Conservation (phyloP, 2,797 vertebrate genomes). For the Chelon labrosus region DNA sequence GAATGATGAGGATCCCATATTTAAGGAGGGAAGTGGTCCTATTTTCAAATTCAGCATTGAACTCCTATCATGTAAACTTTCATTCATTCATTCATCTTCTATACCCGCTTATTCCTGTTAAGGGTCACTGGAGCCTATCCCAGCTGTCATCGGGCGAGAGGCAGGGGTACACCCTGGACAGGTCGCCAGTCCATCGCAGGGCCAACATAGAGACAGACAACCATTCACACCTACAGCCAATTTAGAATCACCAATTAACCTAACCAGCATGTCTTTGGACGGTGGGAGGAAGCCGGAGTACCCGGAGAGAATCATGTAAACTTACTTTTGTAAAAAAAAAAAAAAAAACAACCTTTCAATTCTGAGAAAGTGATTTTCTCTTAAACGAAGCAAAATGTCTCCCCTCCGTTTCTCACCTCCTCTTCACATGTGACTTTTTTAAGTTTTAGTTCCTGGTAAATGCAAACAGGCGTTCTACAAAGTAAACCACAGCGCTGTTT, state of each 20-base stretch:
- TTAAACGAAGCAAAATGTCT: neutral
- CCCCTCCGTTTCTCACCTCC: slow-evolving; percentile 25
- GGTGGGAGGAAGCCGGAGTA: too few species aligned
- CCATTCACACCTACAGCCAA: too few species aligned
- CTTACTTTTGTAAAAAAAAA: neutral
- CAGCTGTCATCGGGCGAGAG: too few species aligned
- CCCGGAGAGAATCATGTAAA: too few species aligned
- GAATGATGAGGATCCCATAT: neutral
- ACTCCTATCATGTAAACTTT: neutral
- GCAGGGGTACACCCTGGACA: too few species aligned
- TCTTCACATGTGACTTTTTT: slow-evolving; percentile 19
- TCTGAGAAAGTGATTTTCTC: slow-evolving; percentile 37
- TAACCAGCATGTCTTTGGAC: too few species aligned
- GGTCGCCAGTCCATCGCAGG: too few species aligned
- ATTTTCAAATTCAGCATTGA: neutral
- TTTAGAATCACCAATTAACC: too few species aligned
- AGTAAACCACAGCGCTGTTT: neutral
- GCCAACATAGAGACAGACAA: too few species aligned
- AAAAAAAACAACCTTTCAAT: neutral
- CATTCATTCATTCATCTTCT: too few species aligned
- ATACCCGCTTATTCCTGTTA: too few species aligned
- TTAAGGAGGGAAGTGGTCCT: neutral
- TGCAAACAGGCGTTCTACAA: slow-evolving; percentile 1
- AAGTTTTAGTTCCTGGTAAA: slow-evolving; percentile 56
- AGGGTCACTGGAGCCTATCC: too few species aligned